These are phyloP conservation scores for Dusona sp. DNA, from an alignment of 2,888 invertebrate genomes.

Conservation along the genomic window DNA sequence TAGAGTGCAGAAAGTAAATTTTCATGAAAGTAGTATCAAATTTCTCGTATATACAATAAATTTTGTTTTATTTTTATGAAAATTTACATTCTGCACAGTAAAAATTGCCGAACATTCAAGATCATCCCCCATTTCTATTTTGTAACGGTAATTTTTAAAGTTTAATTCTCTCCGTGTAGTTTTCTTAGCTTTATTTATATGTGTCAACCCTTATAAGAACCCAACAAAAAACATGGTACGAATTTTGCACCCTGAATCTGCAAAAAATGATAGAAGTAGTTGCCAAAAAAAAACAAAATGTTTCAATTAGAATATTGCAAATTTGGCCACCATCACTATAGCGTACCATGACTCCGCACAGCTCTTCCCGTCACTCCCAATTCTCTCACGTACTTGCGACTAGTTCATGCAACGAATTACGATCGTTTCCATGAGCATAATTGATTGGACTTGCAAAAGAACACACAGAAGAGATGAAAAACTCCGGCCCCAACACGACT, in stretches of 20 bases:
- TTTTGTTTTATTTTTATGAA: too few species aligned
- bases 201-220: too few species aligned
- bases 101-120: too few species aligned
- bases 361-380: neutral
- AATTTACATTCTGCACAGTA: too few species aligned
- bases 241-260: neutral
- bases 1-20: too few species aligned
- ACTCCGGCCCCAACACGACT: neutral
- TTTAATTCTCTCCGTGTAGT: too few species aligned
- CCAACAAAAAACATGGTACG: too few species aligned
- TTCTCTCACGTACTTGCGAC: neutral
- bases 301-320: neutral
- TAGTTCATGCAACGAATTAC: conserved; percentile 9
- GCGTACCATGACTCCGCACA: neutral
- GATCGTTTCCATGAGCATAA: conserved; percentile 24
- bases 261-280: neutral
- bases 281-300: neutral
- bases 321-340: neutral
- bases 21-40: too few species aligned
- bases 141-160: too few species aligned
- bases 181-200: too few species aligned
- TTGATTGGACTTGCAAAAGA: conserved; percentile 34
- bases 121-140: too few species aligned
- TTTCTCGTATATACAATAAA: too few species aligned
- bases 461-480: neutral